phyloP scores from a whole-genome alignment of 1,140 invertebrate genomes.

The Macrosteles quadrilineatus region DNA sequence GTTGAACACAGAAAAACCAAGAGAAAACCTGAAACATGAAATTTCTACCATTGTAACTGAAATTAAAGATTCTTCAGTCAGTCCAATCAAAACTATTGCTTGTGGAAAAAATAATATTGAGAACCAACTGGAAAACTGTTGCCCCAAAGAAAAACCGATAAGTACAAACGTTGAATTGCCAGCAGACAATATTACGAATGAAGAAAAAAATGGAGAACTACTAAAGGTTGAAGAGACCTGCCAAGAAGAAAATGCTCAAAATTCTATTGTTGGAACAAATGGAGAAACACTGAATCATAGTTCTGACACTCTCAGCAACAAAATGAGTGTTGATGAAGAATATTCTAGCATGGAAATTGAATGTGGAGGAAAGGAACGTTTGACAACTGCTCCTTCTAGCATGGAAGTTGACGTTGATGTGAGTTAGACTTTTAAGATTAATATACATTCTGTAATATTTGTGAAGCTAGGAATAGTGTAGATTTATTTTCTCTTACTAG shows the following conservation, averaged over 20 bases:
- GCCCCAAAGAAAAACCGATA: too few relatives aligned
- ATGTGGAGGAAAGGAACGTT: background rate
- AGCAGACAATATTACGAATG: background rate
- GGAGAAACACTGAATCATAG: background rate
- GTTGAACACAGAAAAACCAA: too few relatives aligned
- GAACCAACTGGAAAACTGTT: too few relatives aligned
- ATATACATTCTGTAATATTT: background rate
- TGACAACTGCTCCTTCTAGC: background rate
- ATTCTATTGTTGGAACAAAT: background rate
- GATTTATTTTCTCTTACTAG: background rate
- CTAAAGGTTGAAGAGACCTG: background rate
- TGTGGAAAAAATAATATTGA: too few relatives aligned
- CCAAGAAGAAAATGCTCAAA: background rate
- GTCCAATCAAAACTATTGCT: too few relatives aligned
- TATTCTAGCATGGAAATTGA: background rate
- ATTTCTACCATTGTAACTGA: too few relatives aligned
- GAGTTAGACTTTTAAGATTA: background rate
- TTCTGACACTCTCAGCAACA: background rate
- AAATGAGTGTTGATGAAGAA: constrained; percentile 11
- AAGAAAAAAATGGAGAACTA: background rate
- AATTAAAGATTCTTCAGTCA: too few relatives aligned
- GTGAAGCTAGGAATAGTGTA: background rate
- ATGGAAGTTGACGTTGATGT: background rate
- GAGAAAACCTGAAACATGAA: too few relatives aligned
- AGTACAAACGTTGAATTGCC: too few relatives aligned